Evolutionary conservation across 2,113 vertebrate genomes (phyloP).

Genomic region (Silurus meridionalis): DNA sequence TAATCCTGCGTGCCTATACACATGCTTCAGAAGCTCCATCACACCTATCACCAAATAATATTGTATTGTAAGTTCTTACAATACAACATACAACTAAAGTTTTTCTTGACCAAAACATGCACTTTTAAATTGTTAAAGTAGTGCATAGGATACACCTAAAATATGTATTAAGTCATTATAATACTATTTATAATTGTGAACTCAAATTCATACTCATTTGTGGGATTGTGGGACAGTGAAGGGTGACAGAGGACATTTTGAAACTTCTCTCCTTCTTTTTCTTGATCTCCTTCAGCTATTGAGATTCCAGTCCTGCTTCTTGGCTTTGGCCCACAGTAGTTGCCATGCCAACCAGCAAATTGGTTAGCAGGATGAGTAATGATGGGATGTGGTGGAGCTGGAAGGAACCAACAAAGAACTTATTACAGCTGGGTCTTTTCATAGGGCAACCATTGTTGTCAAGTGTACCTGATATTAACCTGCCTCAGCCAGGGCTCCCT

Average conservation of each 20-base stretch:
- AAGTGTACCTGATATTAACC: slow-evolving; percentile 80
- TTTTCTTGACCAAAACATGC: not conserved
- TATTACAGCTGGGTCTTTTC: slow-evolving; percentile 78
- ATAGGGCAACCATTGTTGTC: slow-evolving; percentile 77
- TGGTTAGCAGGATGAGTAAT: slow-evolving; percentile 80
- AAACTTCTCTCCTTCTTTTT: slow-evolving; percentile 67
- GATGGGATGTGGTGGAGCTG: slow-evolving; percentile 75
- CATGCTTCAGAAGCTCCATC: slow-evolving; percentile 25
- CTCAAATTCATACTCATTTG: not conserved
- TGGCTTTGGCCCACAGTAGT: slow-evolving; percentile 71
- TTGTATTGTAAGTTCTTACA: not conserved
- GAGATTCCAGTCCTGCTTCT: slow-evolving; percentile 77
- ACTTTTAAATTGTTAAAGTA: not conserved
- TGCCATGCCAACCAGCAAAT: slow-evolving; percentile 78
- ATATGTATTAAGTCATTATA: not conserved
- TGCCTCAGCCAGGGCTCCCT: slow-evolving; percentile 69
- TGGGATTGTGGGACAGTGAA: slow-evolving; percentile 19
- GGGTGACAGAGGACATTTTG: slow-evolving; percentile 65
- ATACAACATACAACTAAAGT: not conserved
- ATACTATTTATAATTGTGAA: not conserved
- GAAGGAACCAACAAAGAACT: slow-evolving; percentile 79
- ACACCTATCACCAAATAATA: slow-evolving; percentile 7
- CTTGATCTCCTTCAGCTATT: slow-evolving; percentile 66
- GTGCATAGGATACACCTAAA: not conserved
- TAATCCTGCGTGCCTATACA: slow-evolving; percentile 14